Conservation (phyloP, 2,113 vertebrate species). For the Myanophis thanlyinensis region DNA sequence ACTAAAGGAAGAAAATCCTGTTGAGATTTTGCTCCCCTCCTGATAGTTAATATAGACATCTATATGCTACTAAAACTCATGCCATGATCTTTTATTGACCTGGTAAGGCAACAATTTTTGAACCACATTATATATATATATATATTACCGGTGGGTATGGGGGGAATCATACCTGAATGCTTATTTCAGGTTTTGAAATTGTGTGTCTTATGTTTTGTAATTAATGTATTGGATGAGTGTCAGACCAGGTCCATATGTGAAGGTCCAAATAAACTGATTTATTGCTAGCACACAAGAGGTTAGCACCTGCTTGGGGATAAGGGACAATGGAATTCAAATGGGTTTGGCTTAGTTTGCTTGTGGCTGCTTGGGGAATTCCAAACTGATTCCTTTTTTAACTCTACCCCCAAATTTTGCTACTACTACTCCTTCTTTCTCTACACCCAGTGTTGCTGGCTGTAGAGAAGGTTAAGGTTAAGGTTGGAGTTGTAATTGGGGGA, state of each 20-base stretch:
- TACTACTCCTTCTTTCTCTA: no score
- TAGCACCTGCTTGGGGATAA: background rate
- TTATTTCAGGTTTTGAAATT: background rate
- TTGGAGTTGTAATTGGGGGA: background rate
- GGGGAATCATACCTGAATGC: background rate
- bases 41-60: background rate
- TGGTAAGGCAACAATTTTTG: background rate
- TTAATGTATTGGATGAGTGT: background rate
- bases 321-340: background rate
- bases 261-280: background rate
- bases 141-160: background rate
- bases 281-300: background rate
- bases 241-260: background rate
- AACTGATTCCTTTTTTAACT: background rate
- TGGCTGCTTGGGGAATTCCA: background rate
- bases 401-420: background rate
- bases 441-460: background rate
- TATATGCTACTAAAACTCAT: background rate
- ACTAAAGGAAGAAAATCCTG: background rate
- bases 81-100: background rate
- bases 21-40: background rate
- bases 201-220: background rate
- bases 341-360: background rate
- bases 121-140: no score
- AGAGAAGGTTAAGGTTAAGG: no score